Base-by-base conservation (phyloP, 2,888 invertebrate genomes). In the Portevinia maculata region DNA sequence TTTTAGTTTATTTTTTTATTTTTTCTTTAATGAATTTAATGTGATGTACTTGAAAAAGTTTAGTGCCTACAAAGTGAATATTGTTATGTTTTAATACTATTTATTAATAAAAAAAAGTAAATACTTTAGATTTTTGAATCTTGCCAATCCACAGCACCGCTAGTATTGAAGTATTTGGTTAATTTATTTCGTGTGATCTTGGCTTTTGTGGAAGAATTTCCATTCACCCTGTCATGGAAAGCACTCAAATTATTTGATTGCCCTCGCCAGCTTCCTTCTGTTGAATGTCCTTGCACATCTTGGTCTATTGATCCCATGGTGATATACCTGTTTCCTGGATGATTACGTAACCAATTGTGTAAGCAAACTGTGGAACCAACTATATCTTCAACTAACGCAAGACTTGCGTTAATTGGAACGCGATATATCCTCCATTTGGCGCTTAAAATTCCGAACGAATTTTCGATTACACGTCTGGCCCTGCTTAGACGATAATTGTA, bases 401-500 rank as follows among this genome's bases (percentile, higher is more conserved):
- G 19, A 44, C 30, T 30, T 30, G 30, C 30, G 30, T 30, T 30
- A 30, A 39, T 39, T 13, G 37, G 37, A 5, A 39, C 37, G n/a
- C 37, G 37, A 39, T 3, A 39, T 3, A 39, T 39, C 37, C 37
- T 39, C 37, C 37, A 39, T 11, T 39, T 39, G n/a, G 37, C 37
- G 4, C 30, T 30, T 30, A 30, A 30, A 30, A 30, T 30, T 30
- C 30, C 30, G 30, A 30, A 30, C 30, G 37, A 39, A 39, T 13
- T 39, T 39, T 39, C 37, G 37, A 39, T 39, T 13, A 39, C 37
- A 13, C 37, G 37, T 13, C 37, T 39, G 13, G 37, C 37, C 4
- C 37, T 39, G 37, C 13, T 39, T 39, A 39, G n/a, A n/a, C 37
- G 37, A 11, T 39, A 39, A 39, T 39, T 39, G n/a, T 2, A 39